Percentiles rank a stretch among this genome's conserved stretches.
Evolutionary conservation across 2,797 vertebrate genomes (phyloP).

Genomic region (Champsocephalus gunnari): DNA sequence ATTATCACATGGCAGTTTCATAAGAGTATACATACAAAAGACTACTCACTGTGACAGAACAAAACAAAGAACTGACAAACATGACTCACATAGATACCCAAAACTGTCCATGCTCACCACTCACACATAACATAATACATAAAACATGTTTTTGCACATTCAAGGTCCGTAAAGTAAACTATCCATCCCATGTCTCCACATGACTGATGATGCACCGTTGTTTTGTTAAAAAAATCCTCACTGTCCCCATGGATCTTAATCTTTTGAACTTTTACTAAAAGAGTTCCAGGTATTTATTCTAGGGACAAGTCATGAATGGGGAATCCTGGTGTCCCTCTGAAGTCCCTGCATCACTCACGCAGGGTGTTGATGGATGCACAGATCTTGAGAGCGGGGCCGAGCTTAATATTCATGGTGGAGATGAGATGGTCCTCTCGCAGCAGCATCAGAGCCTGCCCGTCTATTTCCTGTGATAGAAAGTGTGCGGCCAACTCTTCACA

Average conservation of each 20-base stretch:
- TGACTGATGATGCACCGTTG: conserved; percentile 27
- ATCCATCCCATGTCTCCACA: conserved; percentile 30
- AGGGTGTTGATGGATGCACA: conserved; percentile 98
- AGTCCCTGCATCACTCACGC: conserved; percentile 86
- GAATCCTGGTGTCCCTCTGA: conserved; percentile 1
- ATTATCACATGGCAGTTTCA: conserved; percentile 61
- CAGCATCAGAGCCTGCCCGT: conserved; percentile 96
- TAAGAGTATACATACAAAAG: conserved; percentile 17
- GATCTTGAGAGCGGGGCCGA: conserved; percentile 98
- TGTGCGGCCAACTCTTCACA: conserved; percentile 97
- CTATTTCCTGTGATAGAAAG: conserved; percentile 98
- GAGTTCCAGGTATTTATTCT: conserved; percentile 33
- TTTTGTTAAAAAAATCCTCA: conserved; percentile 24
- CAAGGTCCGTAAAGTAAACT: conserved; percentile 68
- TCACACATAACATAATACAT: conserved; percentile 44
- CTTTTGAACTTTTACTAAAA: conserved; percentile 15
- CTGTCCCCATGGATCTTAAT: conserved; percentile 28
- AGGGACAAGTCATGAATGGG: conserved; percentile 25
- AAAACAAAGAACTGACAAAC: conserved; percentile 22
- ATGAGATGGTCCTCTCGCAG: conserved; percentile 98
- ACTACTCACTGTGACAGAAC: conserved; percentile 41
- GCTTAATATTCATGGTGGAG: conserved; percentile 99
- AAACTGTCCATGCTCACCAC: conserved; percentile 40
- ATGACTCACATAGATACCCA: conserved; percentile 40
- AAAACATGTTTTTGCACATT: conserved; percentile 70